Conservation (phyloP, 1,140 invertebrate species). For the Mercenaria mercenaria region DNA sequence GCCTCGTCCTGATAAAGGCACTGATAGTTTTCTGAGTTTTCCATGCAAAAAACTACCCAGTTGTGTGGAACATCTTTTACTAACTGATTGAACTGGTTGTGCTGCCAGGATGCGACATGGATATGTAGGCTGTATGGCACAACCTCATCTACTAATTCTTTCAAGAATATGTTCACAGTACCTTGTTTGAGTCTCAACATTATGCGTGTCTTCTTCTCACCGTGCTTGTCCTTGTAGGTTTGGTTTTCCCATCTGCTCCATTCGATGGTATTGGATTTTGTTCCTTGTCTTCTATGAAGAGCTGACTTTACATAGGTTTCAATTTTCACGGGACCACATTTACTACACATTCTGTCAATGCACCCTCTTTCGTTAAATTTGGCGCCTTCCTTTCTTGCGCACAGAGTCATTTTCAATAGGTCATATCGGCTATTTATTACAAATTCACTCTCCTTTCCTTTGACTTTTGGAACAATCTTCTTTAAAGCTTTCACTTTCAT, state of each 20-base stretch:
- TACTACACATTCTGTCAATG: neutral
- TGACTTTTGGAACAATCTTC: no score
- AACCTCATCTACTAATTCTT: neutral
- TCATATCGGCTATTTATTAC: neutral
- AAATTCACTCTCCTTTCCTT: no score
- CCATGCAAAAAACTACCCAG: constrained; percentile 6
- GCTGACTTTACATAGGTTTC: neutral
- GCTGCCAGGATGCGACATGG: constrained; percentile 36
- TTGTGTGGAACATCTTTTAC: neutral
- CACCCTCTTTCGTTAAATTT: no score
- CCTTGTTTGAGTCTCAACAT: neutral
- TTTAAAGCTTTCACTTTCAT: no score
- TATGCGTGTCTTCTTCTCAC: neutral
- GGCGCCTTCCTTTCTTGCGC: no score
- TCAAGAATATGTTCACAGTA: neutral
- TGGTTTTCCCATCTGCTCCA: constrained; percentile 13
- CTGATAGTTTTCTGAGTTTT: constrained; percentile 46
- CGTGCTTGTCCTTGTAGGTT: neutral
- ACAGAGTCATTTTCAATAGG: no score
- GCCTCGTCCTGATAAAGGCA: constrained; percentile 45
- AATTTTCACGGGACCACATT: neutral
- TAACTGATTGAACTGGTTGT: constrained; percentile 32
- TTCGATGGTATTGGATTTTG: neutral
- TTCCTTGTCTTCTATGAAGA: neutral
- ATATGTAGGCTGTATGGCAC: neutral